phyloP scores from a whole-genome alignment of 2,888 invertebrate genomes.

The Euplagia quadripunctaria region DNA sequence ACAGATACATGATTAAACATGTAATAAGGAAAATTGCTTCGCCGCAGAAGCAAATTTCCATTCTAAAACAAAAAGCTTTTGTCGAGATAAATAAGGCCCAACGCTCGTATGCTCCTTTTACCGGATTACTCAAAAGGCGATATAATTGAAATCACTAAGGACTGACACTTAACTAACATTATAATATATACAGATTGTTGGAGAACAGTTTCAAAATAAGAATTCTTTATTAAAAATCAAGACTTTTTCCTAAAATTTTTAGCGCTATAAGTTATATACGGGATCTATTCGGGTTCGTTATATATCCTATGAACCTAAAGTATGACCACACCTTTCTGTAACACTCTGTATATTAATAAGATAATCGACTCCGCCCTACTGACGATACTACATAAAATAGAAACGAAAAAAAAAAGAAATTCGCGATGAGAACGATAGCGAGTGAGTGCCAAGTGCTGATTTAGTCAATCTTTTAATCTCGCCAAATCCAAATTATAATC shows the following conservation, averaged over 20 bases:
- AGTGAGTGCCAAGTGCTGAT: not conserved
- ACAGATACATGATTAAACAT: not conserved
- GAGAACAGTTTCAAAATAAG: no score
- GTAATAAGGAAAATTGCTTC: not conserved
- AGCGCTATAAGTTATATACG: no score
- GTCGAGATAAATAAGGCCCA: not conserved
- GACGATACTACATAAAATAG: not conserved
- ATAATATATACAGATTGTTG: no score
- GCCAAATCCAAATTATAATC: not conserved
- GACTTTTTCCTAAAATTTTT: no score
- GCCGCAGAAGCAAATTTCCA: not conserved
- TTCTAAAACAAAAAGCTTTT: not conserved
- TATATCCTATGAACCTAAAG: no score
- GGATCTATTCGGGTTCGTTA: no score
- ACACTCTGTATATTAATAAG: not conserved
- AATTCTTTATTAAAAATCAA: no score
- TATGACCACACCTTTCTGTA: no score
- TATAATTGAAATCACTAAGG: no score
- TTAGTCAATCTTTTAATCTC: no score
- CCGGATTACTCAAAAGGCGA: not conserved
- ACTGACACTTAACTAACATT: not conserved
- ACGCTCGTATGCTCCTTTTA: not conserved
- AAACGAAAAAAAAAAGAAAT: not conserved
- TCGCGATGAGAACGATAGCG: not conserved
- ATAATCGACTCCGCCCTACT: constrained; percentile 1